Percentiles rank a stretch among this genome's conserved stretches.
Evolutionary conservation across 2,113 vertebrate genomes (phyloP).

Genomic region (Chroicocephalus ridibundus): DNA sequence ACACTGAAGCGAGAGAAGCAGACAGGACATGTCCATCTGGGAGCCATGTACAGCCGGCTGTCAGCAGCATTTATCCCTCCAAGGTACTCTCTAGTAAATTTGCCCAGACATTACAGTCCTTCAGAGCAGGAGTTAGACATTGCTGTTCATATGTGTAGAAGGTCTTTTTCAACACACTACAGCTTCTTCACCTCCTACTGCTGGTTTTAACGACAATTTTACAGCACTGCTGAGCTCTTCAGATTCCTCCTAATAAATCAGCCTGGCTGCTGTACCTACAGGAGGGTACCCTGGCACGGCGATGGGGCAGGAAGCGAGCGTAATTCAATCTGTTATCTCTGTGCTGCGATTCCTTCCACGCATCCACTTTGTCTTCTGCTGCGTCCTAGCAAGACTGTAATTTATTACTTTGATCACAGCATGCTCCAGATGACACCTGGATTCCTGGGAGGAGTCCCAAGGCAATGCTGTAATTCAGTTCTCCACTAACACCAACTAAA

Average conservation of each 20-base stretch:
- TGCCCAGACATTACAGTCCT: not conserved
- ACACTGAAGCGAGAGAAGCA: not conserved
- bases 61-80: not conserved
- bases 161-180: not conserved
- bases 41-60: not conserved
- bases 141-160: not conserved
- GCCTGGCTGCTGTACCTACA: not conserved
- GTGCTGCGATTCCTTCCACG: not conserved
- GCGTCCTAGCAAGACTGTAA: not conserved
- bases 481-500: not conserved
- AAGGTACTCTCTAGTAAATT: not conserved
- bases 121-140: not conserved
- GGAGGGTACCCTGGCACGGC: not conserved
- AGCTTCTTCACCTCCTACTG: not conserved
- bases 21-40: conserved; percentile 23
- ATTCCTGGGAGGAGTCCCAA: not conserved
- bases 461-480: not conserved
- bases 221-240: not conserved
- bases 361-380: conserved; percentile 2
- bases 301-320: not conserved
- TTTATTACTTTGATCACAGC: not conserved
- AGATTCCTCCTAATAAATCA: not conserved
- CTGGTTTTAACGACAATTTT: not conserved
- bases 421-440: not conserved
- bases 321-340: conserved; percentile 7